Conservation (phyloP, 2,797 vertebrate species). For the Acrossocheilus fasciatus region DNA sequence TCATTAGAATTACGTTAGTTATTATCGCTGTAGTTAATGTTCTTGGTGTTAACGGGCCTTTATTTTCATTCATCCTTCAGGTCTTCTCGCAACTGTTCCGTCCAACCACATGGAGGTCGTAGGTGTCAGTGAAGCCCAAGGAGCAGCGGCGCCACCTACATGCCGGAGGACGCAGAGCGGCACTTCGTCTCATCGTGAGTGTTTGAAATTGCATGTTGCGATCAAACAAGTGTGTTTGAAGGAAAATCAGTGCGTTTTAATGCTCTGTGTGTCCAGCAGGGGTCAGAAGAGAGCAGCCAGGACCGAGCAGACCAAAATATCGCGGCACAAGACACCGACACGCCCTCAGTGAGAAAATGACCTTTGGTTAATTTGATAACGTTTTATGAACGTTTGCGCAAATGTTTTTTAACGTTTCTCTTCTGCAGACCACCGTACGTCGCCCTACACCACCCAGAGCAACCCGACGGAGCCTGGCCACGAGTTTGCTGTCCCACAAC, state of each 20-base stretch:
- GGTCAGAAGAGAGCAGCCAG: constrained; percentile 48
- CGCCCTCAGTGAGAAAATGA: background rate
- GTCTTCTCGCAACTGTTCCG: constrained; percentile 66
- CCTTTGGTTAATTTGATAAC: background rate
- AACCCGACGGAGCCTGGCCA: constrained; percentile 11
- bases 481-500: constrained; percentile 61
- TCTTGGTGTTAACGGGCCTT: background rate
- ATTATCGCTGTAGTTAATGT: background rate
- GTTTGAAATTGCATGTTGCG: background rate
- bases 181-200: constrained; percentile 52
- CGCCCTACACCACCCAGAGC: constrained; percentile 31
- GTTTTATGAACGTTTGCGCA: background rate
- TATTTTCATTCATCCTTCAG: constrained; percentile 34
- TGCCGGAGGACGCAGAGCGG: constrained; percentile 26
- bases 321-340: background rate
- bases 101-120: constrained; percentile 55
- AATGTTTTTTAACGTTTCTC: background rate
- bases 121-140: constrained; percentile 41
- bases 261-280: constrained; percentile 36
- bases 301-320: constrained; percentile 45
- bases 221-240: background rate
- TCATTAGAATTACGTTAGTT: background rate
- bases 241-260: background rate
- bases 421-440: constrained; percentile 49
- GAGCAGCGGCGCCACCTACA: constrained; percentile 43